A percentile compares a stretch with the other conserved stretches of the same genome.
Conservation (phyloP, 2,113 vertebrate species). For the Trichomycterus rosablanca region DNA sequence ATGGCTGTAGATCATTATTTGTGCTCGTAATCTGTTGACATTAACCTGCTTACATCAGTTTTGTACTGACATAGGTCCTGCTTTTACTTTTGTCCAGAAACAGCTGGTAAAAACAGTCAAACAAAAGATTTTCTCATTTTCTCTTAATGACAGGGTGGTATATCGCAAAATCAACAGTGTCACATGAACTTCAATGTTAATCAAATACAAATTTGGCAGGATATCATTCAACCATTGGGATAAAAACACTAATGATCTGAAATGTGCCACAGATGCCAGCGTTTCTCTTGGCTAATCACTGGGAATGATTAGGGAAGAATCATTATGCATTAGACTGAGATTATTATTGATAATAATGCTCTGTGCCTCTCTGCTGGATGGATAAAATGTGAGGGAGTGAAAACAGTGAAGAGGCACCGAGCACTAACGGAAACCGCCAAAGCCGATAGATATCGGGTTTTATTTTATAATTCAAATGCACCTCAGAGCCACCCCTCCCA, state of each 20-base stretch:
- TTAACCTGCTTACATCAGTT: constrained; percentile 49
- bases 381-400: constrained; percentile 25
- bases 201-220: too few species aligned
- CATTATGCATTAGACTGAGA: constrained; percentile 52
- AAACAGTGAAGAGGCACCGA: constrained; percentile 45
- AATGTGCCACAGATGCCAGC: constrained; percentile 7
- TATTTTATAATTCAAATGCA: constrained; percentile 45
- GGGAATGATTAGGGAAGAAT: constrained; percentile 12
- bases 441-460: constrained; percentile 38
- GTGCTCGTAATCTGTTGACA: constrained; percentile 57
- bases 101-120: constrained; percentile 17
- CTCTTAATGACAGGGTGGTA: too few species aligned
- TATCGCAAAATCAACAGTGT: too few species aligned
- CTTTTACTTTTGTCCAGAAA: constrained; percentile 45
- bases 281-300: constrained; percentile 6
- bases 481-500: constrained; percentile 38
- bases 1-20: constrained; percentile 53
- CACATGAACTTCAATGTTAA: too few species aligned
- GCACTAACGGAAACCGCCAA: constrained; percentile 46
- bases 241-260: neutral
- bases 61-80: constrained; percentile 64
- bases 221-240: too few species aligned
- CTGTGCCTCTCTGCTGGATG: constrained; percentile 50
- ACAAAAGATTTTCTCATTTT: too few species aligned
- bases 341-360: too few species aligned